Percentiles rank a stretch among this genome's conserved stretches.
phyloP scores from a whole-genome alignment of 2,113 vertebrate species.

The Empidonax traillii region DNA sequence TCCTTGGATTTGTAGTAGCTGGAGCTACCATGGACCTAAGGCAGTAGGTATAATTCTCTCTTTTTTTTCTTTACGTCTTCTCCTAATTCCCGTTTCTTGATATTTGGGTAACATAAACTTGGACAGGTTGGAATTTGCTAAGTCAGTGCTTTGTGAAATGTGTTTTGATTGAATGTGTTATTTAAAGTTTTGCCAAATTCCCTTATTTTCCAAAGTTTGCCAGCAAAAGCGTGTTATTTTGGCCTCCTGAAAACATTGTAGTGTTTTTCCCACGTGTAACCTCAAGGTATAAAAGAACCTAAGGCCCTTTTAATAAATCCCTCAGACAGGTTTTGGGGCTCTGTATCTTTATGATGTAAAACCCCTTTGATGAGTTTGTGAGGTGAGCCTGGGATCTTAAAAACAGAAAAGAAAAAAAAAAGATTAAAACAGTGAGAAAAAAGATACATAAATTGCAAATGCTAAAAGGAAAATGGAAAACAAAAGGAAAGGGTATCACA shows the following conservation, averaged over 20 bases:
- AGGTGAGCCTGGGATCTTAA: background rate
- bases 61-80: background rate
- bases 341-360: background rate
- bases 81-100: background rate
- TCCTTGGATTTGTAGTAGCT: background rate
- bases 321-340: background rate
- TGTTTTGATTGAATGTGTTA: background rate
- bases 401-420: background rate
- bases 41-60: background rate
- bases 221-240: background rate
- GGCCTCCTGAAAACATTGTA: background rate
- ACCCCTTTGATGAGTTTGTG: background rate
- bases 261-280: background rate
- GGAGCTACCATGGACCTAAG: background rate
- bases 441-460: background rate
- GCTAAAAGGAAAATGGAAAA: background rate
- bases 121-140: background rate
- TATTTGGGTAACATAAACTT: background rate
- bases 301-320: background rate
- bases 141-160: background rate
- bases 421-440: background rate
- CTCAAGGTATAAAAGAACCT: background rate
- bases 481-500: background rate
- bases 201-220: background rate
- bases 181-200: background rate